Conservation (phyloP, 1,140 invertebrate genomes). For the Papilio polyxenes region DNA sequence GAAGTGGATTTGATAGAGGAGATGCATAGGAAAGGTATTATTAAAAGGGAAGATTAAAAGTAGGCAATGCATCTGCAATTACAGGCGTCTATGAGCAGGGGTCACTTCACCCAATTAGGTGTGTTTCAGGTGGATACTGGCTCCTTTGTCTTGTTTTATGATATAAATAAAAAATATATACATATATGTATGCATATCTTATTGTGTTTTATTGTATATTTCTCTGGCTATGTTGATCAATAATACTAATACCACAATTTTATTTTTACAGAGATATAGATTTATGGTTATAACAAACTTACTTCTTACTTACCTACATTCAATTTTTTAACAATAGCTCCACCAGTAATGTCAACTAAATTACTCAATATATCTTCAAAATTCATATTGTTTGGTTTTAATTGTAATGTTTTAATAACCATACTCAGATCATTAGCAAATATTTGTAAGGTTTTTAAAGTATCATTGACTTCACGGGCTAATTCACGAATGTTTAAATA, state of each 20-base stretch:
- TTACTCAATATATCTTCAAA: slow-evolving; percentile 75
- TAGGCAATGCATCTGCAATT: too few species aligned
- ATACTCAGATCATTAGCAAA: slow-evolving; percentile 62
- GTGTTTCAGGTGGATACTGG: too few species aligned
- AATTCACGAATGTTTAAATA: slow-evolving; percentile 62
- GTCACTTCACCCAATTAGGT: too few species aligned
- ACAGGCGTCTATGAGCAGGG: too few species aligned
- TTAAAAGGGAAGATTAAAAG: too few species aligned
- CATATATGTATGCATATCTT: background rate
- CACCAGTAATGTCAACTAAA: slow-evolving; percentile 66
- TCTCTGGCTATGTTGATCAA: background rate
- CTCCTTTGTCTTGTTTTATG: background rate
- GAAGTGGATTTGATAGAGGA: too few species aligned
- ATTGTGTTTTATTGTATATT: background rate
- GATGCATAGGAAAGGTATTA: too few species aligned
- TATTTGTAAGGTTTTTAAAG: slow-evolving; percentile 56
- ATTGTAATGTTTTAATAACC: slow-evolving; percentile 58
- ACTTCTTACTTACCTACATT: slow-evolving; percentile 62
- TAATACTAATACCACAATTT: too few species aligned
- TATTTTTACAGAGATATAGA: background rate
- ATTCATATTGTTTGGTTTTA: slow-evolving; percentile 67
- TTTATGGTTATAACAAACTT: background rate
- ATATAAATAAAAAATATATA: slow-evolving; percentile 14
- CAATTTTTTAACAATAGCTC: slow-evolving; percentile 64
- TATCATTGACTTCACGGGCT: slow-evolving; percentile 61